A percentile compares a stretch with the other conserved stretches of the same genome.
phyloP scores from a whole-genome alignment of 1,140 invertebrate species.

The Potamilus streckersoni region DNA sequence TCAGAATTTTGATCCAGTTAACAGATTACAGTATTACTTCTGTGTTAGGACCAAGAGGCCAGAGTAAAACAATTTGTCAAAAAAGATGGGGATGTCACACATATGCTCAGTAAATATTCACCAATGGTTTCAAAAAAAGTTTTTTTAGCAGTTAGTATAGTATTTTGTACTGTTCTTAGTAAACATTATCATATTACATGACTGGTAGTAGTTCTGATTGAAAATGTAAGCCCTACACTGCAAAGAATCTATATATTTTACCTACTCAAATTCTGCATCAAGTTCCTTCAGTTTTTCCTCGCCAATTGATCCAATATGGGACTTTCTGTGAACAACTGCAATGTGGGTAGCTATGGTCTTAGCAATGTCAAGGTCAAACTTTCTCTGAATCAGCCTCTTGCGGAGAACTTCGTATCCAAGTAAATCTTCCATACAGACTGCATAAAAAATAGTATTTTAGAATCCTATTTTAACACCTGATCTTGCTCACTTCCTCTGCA shows the following conservation, averaged over 20 bases:
- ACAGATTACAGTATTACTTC: no score
- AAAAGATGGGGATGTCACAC: not conserved
- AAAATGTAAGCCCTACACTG: not conserved
- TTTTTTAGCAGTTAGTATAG: not conserved
- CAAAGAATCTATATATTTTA: not conserved
- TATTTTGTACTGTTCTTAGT: not conserved
- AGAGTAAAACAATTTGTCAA: not conserved
- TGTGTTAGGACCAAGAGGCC: no score
- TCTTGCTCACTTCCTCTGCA: no score
- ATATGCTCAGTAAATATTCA: not conserved
- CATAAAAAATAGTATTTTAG: no score
- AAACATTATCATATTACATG: not conserved
- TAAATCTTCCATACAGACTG: slow-evolving; percentile 54
- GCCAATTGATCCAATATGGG: slow-evolving; percentile 38
- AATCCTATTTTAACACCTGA: no score
- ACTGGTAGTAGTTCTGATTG: not conserved
- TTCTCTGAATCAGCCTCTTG: slow-evolving; percentile 35
- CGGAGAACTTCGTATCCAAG: slow-evolving; percentile 29
- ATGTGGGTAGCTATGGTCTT: slow-evolving; percentile 38
- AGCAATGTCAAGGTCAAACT: slow-evolving; percentile 22
- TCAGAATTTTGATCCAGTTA: no score
- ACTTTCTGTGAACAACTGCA: slow-evolving; percentile 41
- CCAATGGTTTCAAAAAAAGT: not conserved
- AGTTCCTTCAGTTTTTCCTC: slow-evolving; percentile 23
- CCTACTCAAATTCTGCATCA: slow-evolving; percentile 37